Evolutionary conservation across 2,888 invertebrate species (phyloP), one percentile per base, ranked within the genome.

Genomic region (Drosophila emarginata): DNA sequence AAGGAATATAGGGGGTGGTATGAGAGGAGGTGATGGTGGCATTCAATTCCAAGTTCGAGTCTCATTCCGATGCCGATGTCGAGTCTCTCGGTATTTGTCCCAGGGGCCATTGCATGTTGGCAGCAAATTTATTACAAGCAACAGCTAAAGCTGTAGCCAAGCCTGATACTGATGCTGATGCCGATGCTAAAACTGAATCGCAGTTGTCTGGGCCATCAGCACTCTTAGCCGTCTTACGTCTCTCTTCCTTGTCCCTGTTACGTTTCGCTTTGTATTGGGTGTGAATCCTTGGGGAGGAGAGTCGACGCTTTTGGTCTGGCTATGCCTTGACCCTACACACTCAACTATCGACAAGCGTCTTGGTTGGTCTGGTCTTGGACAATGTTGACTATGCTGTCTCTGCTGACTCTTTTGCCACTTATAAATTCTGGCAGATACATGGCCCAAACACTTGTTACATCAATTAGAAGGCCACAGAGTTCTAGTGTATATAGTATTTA

Each of bases 381-480:
- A 45, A 45, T 85, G 74, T 76, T 76, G 74, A 78, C 84, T 77
- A 65, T 70, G 67, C 64, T 77, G 70, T 74, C 79, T 69, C 81
- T 81, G 74, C 67, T 78, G 81, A 81, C 81, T 81, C 81, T 76
- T 84, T 84, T 81, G 79, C 84, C 84, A 84, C 85, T 87, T 87
- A 83, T 87, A 88, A 88, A 80, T 88, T 86, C 84, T 78, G 78
- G 76, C 82, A 81, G 89, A 78, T 76, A 88, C 89, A 89, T 89
- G 85, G 87, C 79, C 81, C 89, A 88, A 89, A 89, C 90, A 89
- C 88, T 89, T 89, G 89, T 89, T 89, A 89, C 90, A 89, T 89
- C 90, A 89, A 89, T 89, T 89, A 89, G 87, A 83, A 73, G 80
- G 77, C 85, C 82, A 85, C 78, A 84, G 64, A 74, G 73, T 75